Evolutionary conservation across 1,140 invertebrate species (phyloP).

Genomic region (Zaprionus capensis): DNA sequence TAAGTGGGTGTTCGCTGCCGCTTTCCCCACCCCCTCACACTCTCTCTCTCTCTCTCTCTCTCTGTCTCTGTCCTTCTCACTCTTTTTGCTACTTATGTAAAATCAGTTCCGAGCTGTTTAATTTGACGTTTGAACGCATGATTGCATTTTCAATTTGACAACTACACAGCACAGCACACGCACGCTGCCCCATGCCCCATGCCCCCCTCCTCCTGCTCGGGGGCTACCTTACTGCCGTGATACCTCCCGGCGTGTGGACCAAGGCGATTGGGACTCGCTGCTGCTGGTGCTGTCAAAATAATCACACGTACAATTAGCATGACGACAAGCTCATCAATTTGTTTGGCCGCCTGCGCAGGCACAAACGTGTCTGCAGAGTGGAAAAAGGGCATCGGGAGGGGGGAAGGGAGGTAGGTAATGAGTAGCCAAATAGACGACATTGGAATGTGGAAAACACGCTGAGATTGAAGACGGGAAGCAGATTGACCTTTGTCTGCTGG

Average conservation of each 20-base stretch:
- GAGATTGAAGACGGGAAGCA: constrained; percentile 5
- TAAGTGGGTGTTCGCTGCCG: constrained; percentile 77
- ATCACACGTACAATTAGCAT: constrained; percentile 83
- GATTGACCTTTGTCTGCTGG: background rate
- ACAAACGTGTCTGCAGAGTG: background rate
- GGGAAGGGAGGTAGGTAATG: background rate
- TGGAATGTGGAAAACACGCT: constrained; percentile 1
- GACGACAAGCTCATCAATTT: constrained; percentile 78
- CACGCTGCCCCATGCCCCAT: constrained; percentile 18
- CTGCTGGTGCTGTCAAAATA: constrained; percentile 74
- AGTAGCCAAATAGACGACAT: background rate
- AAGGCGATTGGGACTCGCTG: constrained; percentile 35
- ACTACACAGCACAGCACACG: constrained; percentile 48
- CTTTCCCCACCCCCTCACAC: background rate
- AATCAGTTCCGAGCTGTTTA: constrained; percentile 83
- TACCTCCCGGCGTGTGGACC: constrained; percentile 23
- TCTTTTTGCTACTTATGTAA: constrained; percentile 53
- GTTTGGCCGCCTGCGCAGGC: constrained; percentile 15
- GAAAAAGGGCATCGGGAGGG: background rate
- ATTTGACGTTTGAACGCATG: constrained; percentile 83
- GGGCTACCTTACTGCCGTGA: no score
- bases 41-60: background rate
- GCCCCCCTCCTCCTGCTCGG: background rate
- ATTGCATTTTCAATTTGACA: constrained; percentile 80
- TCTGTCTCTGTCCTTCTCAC: background rate